Conservation (phyloP, 1,140 invertebrate genomes). For the Trichonephila clavipes region DNA sequence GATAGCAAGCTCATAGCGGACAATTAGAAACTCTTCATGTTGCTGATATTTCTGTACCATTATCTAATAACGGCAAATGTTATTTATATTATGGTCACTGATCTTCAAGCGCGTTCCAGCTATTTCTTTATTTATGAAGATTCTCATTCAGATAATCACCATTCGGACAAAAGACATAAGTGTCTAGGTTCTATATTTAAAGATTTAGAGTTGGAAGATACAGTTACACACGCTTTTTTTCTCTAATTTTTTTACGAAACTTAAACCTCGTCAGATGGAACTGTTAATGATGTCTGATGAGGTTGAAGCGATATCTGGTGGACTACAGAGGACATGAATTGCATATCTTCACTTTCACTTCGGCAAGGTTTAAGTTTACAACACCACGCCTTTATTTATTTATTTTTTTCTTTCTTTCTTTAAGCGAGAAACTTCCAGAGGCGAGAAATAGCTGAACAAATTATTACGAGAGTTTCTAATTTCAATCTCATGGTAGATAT, state of each 20-base stretch:
- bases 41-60: neutral
- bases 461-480: neutral
- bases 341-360: neutral
- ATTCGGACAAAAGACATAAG: slow-evolving; percentile 1
- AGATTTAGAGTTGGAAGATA: neutral
- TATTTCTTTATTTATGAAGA: neutral
- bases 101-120: slow-evolving; percentile 20
- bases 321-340: neutral
- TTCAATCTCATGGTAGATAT: neutral
- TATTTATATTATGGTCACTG: slow-evolving; percentile 38
- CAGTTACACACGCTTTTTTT: neutral
- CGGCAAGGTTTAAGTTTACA: neutral
- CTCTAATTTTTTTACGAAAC: neutral
- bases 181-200: slow-evolving; percentile 38
- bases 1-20: neutral
- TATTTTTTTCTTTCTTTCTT: neutral
- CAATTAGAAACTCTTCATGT: neutral
- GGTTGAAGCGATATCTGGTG: slow-evolving; percentile 13
- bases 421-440: neutral
- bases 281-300: slow-evolving; percentile 45
- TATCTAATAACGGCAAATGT: neutral
- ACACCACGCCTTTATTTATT: neutral
- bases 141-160: slow-evolving; percentile 8
- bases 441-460: slow-evolving; percentile 8
- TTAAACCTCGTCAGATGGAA: slow-evolving; percentile 36